Evolutionary conservation across 2,113 vertebrate genomes (phyloP).

Genomic region (Vimba vimba): DNA sequence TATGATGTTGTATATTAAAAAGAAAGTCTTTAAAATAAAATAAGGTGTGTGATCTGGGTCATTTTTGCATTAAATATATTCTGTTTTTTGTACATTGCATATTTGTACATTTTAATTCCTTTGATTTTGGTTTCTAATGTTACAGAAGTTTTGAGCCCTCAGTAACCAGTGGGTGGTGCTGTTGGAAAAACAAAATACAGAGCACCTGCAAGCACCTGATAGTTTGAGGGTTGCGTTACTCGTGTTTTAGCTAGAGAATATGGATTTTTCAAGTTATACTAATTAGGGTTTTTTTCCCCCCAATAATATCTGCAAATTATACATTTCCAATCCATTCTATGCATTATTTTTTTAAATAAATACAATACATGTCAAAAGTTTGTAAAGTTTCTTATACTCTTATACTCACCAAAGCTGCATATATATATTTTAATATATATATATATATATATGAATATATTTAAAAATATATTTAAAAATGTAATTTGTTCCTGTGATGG

Average conservation of each 20-base stretch:
- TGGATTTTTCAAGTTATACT: too few species aligned
- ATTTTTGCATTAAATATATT: constrained; percentile 50
- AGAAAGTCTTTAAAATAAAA: constrained; percentile 79
- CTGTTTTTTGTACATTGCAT: background rate
- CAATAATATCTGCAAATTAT: background rate
- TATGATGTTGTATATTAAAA: constrained; percentile 84
- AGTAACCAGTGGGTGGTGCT: constrained; percentile 61
- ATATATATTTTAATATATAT: too few species aligned
- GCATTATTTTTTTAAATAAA: too few species aligned
- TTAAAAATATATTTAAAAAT: too few species aligned
- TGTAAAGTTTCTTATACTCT: too few species aligned
- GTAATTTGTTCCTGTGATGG: too few species aligned
- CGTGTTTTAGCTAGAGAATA: background rate
- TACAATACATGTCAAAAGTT: too few species aligned
- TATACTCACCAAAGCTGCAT: too few species aligned
- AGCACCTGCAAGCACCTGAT: background rate
- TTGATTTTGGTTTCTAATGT: background rate
- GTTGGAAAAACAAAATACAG: constrained; percentile 42
- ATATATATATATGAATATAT: too few species aligned
- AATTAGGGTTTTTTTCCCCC: too few species aligned
- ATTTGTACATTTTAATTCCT: constrained; percentile 35
- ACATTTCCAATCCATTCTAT: background rate
- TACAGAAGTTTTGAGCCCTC: background rate
- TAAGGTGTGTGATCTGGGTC: constrained; percentile 69
- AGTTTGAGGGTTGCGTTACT: background rate